Evolutionary conservation across 2,113 vertebrate genomes (phyloP).

Genomic region (Tapirus terrestris): DNA sequence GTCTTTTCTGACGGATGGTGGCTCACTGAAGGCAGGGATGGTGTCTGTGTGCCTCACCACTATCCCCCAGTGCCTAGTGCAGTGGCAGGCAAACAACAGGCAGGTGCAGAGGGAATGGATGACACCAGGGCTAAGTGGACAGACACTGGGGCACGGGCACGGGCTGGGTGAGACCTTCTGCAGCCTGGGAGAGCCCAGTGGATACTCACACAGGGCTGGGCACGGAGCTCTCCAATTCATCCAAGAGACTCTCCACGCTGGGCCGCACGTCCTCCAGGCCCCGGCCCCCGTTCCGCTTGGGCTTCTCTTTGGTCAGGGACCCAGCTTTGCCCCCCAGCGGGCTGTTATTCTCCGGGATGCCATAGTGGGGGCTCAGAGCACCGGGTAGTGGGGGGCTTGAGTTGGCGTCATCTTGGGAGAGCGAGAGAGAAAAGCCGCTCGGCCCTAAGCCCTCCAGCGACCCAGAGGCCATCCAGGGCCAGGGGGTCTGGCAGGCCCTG

Average conservation of each 20-base stretch:
- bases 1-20: background rate
- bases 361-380: constrained; percentile 86
- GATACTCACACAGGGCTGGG: constrained; percentile 92
- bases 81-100: background rate
- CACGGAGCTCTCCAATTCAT: constrained; percentile 96
- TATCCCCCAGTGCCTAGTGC: background rate
- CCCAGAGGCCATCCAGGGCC: background rate
- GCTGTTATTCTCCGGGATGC: constrained; percentile 89
- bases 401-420: constrained; percentile 84
- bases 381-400: constrained; percentile 81
- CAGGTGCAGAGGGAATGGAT: background rate
- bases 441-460: background rate
- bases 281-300: constrained; percentile 91
- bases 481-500: accelerated
- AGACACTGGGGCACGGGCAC: background rate
- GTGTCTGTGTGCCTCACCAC: background rate
- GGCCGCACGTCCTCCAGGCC: constrained; percentile 92
- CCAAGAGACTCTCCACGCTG: constrained; percentile 95
- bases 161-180: background rate
- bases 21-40: background rate
- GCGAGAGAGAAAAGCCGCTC: background rate
- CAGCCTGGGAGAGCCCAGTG: accelerated
- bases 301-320: constrained; percentile 90
- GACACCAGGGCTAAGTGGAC: background rate
- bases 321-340: constrained; percentile 86